A percentile compares a stretch with the other conserved stretches of the same genome.
These are phyloP conservation scores for Morpho helenor DNA, from an alignment of 2,888 invertebrate species.

Conservation along the genomic window DNA sequence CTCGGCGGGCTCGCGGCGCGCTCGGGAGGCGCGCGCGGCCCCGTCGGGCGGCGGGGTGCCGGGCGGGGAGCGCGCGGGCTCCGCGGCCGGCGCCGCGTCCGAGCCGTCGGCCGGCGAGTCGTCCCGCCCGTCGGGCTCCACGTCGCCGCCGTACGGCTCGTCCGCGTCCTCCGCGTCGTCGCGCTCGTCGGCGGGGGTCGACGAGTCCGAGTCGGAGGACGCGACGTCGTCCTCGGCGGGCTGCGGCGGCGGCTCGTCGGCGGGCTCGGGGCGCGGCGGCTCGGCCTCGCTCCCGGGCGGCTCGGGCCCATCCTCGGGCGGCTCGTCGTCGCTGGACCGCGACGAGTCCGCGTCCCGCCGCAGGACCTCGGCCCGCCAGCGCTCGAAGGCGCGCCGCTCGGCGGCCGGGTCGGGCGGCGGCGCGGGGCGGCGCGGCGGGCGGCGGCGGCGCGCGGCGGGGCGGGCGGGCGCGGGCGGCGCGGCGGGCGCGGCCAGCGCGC, in stretches of 20 bases:
- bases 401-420: constrained; percentile 33
- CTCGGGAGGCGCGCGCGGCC: constrained; percentile 22
- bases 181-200: constrained; percentile 34
- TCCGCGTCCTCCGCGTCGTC: constrained; percentile 32
- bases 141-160: constrained; percentile 34
- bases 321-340: constrained; percentile 49
- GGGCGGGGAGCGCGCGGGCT: constrained; percentile 7
- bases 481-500: constrained; percentile 24
- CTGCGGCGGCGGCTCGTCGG: constrained; percentile 30
- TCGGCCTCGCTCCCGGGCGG: constrained; percentile 3
- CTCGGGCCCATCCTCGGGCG: constrained; percentile 20
- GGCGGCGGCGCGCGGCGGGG: constrained; percentile 27
- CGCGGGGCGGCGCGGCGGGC: constrained; percentile 23
- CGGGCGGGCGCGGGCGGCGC: constrained; percentile 22
- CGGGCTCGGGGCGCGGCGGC: constrained; percentile 13
- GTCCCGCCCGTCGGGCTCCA: constrained; percentile 28
- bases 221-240: constrained; percentile 35
- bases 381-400: constrained; percentile 59
- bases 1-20: constrained; percentile 25
- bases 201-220: constrained; percentile 42
- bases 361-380: constrained; percentile 55
- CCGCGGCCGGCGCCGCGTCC: constrained; percentile 13
- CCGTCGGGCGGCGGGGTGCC: constrained; percentile 18
- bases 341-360: constrained; percentile 42
- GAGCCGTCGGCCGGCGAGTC: constrained; percentile 10